Base-by-base conservation (phyloP, 2,113 vertebrate genomes). In the Chascanopsetta lugubris region DNA sequence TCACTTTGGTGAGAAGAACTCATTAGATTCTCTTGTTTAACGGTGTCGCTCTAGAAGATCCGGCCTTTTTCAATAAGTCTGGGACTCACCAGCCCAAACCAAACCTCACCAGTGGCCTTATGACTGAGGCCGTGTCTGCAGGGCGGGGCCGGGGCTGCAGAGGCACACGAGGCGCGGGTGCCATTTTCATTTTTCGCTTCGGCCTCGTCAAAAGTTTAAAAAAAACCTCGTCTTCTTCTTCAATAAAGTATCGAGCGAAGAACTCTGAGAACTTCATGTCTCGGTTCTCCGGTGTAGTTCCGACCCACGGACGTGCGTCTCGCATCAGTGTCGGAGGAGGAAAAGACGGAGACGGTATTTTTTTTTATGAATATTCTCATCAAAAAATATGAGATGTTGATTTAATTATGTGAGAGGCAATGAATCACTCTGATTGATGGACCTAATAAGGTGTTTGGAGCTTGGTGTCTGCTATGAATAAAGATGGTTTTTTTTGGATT, bases 81-180 rank as follows among this genome's bases (percentile, higher is more conserved):
- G n/a, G n/a, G 40, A 18, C 34, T 71, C 73, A 34, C 46, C 30
- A 34, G 27, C 36, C 32, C 30, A 42, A 12, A 12, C 8, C 10
- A 11, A 57, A 24, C 46, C 46, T 2, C 56, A 61, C 11, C 56
- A 56, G 46, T 21, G 38, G 55, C 34, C 21, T 34, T 26, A 40
- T 43, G 18, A 55, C n/a, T 20, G 29, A 40, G 26, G 15, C n/a
- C 12, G 61, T 13, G 25, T 26, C 62, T 45, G 12, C 45, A 18
- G 15, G 17, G 36, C 6, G 36, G 36, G 27, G 32, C 9, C 10
- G 10, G n/a, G n/a, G n/a, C 34, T 36, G 34, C 34, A 36, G 34
- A 36, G 10, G 13, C 2, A 12, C 34, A 36, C 5, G 34, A 36
- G 34, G 8, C 13, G 13, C 0, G 30, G 1, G 51, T n/a, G n/a